Conservation (phyloP, 1,140 invertebrate species). For the Scaptomyza montana region DNA sequence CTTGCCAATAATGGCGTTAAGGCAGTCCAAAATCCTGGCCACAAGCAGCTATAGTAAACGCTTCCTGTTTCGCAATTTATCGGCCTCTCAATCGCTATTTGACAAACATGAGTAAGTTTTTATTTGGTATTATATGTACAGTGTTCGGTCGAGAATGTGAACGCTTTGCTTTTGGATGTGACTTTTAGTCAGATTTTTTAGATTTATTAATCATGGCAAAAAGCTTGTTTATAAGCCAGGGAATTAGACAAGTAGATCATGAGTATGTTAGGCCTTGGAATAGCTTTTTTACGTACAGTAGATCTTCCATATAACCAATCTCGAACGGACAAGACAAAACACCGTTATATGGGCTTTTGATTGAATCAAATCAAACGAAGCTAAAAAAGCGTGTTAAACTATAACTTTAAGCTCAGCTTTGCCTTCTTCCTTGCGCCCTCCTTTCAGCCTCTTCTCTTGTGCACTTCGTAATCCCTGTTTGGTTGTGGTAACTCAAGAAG, state of each 20-base stretch:
- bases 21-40: constrained; percentile 3
- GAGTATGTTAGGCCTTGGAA: constrained; percentile 2
- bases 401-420: no score
- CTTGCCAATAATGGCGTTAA: constrained; percentile 1
- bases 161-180: background rate
- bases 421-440: no score
- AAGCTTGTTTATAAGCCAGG: constrained; percentile 31
- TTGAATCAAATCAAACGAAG: no score
- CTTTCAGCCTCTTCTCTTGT: no score
- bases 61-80: constrained; percentile 14
- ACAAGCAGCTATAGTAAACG: background rate
- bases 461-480: no score
- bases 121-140: background rate
- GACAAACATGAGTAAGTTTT: constrained; percentile 51
- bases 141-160: background rate
- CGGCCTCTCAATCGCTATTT: constrained; percentile 8
- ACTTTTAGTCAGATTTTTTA: no score
- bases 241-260: constrained; percentile 36
- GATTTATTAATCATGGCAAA: no score
- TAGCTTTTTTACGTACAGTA: constrained; percentile 2
- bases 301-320: no score
- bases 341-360: no score
- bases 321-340: no score
- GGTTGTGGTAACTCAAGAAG: no score
- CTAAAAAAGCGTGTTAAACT: no score